Evolutionary conservation across 2,797 vertebrate species (phyloP).

Genomic region (Syngnathus rostellatus): DNA sequence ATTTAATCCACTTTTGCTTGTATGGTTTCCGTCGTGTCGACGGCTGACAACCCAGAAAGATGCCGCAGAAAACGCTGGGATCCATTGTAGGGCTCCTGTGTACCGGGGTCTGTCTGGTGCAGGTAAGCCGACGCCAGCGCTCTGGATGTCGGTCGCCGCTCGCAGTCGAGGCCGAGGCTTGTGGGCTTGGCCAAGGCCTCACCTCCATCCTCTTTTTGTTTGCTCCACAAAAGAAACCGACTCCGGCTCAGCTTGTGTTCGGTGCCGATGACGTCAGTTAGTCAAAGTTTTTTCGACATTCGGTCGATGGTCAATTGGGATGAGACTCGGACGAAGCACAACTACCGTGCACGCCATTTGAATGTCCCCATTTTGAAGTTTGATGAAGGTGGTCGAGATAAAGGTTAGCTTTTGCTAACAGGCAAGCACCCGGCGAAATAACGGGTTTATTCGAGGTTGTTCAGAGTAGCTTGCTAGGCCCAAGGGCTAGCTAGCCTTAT

Average conservation of each 20-base stretch:
- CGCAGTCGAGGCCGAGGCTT: constrained; percentile 58
- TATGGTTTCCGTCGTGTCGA: constrained; percentile 57
- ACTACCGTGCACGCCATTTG: background rate
- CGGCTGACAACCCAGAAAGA: constrained; percentile 65
- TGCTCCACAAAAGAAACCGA: constrained; percentile 58
- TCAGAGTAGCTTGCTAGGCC: constrained; percentile 15
- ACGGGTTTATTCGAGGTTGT: constrained; percentile 35
- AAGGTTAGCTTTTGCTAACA: constrained; percentile 51
- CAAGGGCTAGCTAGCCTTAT: background rate
- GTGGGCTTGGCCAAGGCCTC: constrained; percentile 52
- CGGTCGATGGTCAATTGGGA: constrained; percentile 17
- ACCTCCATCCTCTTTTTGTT: constrained; percentile 51
- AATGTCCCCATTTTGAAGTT: constrained; percentile 10
- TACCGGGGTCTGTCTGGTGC: constrained; percentile 69
- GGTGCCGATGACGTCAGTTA: constrained; percentile 51
- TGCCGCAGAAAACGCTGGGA: constrained; percentile 73
- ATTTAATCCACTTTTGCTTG: constrained; percentile 38
- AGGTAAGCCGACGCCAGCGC: constrained; percentile 64
- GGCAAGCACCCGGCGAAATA: constrained; percentile 30
- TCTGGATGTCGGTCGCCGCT: constrained; percentile 17
- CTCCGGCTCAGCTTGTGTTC: constrained; percentile 22
- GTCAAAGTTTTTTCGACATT: constrained; percentile 33
- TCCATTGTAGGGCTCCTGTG: constrained; percentile 71
- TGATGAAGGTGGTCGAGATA: constrained; percentile 27
- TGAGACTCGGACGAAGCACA: background rate